Base-by-base conservation (phyloP, 1,140 invertebrate species). In the Hirudo medicinalis region DNA sequence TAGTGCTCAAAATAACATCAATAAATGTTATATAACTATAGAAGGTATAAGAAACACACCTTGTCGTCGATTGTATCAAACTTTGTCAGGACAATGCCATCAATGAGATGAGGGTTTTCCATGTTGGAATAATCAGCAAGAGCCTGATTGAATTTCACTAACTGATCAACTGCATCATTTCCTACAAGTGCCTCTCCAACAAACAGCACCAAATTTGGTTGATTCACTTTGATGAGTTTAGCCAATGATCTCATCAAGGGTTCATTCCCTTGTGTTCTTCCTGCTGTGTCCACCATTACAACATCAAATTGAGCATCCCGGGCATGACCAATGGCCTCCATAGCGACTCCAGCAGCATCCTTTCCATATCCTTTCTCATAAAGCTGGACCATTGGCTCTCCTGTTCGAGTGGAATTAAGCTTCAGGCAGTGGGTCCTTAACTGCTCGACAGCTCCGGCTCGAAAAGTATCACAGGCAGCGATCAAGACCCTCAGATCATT, bases 31-130 rank as follows among this genome's bases (percentile, higher is more conserved):
- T 6, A 15, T 32, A 11, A 72, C 8, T 8, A 32, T 40, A 22
- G 8, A 82, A 94, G 91, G 15, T 40, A 2, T 17, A 90, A 90
- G 69, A 22, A 19, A 76, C 74, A 77, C 80, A 91, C 90, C 86
- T 99, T 98, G 81, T 98, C 95, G 84, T 99, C 96, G 78, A 98
- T 97, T 1, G 95, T 99, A 81, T 99, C 95, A 83, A 98, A 99
- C 83, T 98, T 98, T 17, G 95, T 98, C 2, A 98, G 84, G 5
- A 98, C 92, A 75, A 98, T 98, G 32, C 94, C 95, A 83, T 98
- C 95, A 76, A 98, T 97, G 32, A 84, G 79, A 15, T 82, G 76
- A 0, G 81, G 80, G 54, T 79, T 77, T 6, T 80, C 78, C 67
- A 91, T 87, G 82, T 94, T 91, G 32, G 84, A 83, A 75, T 84